phyloP scores from a whole-genome alignment of 2,797 vertebrate species.

The Rhynchonycteris naso region DNA sequence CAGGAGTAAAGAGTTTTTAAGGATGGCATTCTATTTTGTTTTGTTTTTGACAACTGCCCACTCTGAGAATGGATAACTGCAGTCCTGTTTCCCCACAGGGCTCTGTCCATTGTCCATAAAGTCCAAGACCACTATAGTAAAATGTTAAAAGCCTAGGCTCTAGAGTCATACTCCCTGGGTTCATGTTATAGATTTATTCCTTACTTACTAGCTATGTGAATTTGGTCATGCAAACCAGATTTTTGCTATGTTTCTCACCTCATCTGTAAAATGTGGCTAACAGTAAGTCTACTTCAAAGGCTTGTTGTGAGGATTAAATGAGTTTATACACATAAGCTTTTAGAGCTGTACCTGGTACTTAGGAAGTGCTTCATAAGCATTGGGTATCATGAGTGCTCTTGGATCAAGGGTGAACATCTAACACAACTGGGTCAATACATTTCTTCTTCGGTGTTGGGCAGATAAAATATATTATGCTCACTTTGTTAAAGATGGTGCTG shows the following conservation, averaged over 20 bases:
- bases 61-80: not conserved
- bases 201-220: not conserved
- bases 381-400: not conserved
- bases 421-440: not conserved
- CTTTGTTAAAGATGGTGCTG: too few relatives aligned
- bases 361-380: not conserved
- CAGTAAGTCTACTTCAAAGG: not conserved
- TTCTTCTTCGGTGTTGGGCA: too few relatives aligned
- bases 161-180: not conserved
- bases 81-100: not conserved
- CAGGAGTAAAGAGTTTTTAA: conserved; percentile 1
- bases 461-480: too few relatives aligned
- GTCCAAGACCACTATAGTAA: not conserved
- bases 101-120: not conserved
- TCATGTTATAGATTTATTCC: not conserved
- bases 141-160: not conserved
- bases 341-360: not conserved
- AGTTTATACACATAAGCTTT: not conserved
- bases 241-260: not conserved
- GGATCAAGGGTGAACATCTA: not conserved
- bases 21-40: not conserved
- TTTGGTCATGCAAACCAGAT: not conserved
- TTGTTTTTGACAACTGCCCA: not conserved
- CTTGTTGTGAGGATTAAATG: not conserved
- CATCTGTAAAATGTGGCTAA: not conserved